A percentile compares a stretch with the other conserved stretches of the same genome.
Evolutionary conservation across 1,140 invertebrate genomes (phyloP).

Genomic region (Bradysia coprophila): DNA sequence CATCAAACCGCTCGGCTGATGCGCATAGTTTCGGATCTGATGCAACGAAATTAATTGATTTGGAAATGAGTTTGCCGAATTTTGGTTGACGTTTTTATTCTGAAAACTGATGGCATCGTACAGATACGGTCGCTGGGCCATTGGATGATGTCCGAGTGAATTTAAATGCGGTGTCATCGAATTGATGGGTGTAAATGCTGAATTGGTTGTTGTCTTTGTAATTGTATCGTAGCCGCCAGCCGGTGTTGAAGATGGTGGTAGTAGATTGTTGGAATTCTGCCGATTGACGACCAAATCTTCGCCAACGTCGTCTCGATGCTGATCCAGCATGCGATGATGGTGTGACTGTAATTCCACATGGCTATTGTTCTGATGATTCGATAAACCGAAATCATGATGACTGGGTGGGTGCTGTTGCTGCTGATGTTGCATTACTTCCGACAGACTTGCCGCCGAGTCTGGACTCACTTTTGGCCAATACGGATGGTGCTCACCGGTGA

Average conservation of each 20-base stretch:
- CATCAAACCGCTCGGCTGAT: slow-evolving; percentile 49
- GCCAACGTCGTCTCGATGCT: slow-evolving; percentile 26
- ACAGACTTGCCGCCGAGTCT: slow-evolving; percentile 47
- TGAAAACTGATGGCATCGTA: slow-evolving; percentile 84
- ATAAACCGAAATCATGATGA: slow-evolving; percentile 8
- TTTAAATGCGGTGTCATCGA: slow-evolving; percentile 69
- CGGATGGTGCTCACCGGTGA: slow-evolving; percentile 37
- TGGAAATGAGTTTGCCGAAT: slow-evolving; percentile 56
- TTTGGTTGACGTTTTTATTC: slow-evolving; percentile 26
- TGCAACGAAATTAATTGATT: slow-evolving; percentile 91
- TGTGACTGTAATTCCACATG: slow-evolving; percentile 19
- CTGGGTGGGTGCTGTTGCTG: slow-evolving; percentile 41
- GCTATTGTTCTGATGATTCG: slow-evolving; percentile 10
- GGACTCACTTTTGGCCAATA: slow-evolving; percentile 67
- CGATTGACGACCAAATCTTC: slow-evolving; percentile 27
- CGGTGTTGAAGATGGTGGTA: slow-evolving; percentile 19
- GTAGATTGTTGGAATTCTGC: slow-evolving; percentile 19
- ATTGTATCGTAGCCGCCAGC: slow-evolving; percentile 19
- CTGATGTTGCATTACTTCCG: slow-evolving; percentile 42
- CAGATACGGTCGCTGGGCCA: slow-evolving; percentile 64
- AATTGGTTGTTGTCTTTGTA: slow-evolving; percentile 43
- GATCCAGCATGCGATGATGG: slow-evolving; percentile 18
- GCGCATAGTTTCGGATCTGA: slow-evolving; percentile 91
- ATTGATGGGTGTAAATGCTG: slow-evolving; percentile 84
- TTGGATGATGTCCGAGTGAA: slow-evolving; percentile 51